These are phyloP conservation scores for Oppia nitens DNA, from an alignment of 1,140 invertebrate genomes.

Conservation along the genomic window DNA sequence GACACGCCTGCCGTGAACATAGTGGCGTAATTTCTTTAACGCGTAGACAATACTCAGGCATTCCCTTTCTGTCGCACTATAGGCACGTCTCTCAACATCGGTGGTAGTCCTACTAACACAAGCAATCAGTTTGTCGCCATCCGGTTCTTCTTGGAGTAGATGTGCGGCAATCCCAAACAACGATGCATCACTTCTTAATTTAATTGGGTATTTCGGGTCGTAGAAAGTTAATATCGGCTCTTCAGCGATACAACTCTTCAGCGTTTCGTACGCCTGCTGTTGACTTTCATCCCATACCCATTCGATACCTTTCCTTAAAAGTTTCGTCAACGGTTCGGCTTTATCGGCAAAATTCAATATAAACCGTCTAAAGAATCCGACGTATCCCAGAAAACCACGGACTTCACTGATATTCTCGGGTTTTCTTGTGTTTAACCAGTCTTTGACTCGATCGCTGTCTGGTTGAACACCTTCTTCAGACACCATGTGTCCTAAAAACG, in stretches of 20 bases:
- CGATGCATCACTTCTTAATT: conserved; percentile 21
- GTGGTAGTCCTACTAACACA: conserved; percentile 1
- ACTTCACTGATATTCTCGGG: conserved; percentile 24
- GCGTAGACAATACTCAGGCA: conserved; percentile 6
- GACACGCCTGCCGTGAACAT: neutral
- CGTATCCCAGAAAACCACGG: conserved; percentile 30
- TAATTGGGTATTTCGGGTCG: conserved; percentile 3
- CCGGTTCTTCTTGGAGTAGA: conserved; percentile 20
- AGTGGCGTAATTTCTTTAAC: conserved; percentile 1
- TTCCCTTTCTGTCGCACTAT: conserved; percentile 6
- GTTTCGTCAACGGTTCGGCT: too few relatives aligned
- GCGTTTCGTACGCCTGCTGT: neutral
- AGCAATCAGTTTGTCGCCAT: neutral
- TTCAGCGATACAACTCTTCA: neutral
- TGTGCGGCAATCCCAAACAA: conserved; percentile 24
- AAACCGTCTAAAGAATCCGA: too few relatives aligned
- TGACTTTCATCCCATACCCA: conserved; percentile 1
- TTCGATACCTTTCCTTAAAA: neutral
- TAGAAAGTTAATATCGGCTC: neutral
- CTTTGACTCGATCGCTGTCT: conserved; percentile 16
- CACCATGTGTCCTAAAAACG: conserved; percentile 18
- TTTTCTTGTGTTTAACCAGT: conserved; percentile 3
- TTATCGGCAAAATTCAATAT: too few relatives aligned
- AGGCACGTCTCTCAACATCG: neutral
- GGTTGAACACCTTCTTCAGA: conserved; percentile 13